A percentile compares a stretch with the other conserved stretches of the same genome.
Conservation (phyloP, 2,888 invertebrate species). For the Thecophora atra region DNA sequence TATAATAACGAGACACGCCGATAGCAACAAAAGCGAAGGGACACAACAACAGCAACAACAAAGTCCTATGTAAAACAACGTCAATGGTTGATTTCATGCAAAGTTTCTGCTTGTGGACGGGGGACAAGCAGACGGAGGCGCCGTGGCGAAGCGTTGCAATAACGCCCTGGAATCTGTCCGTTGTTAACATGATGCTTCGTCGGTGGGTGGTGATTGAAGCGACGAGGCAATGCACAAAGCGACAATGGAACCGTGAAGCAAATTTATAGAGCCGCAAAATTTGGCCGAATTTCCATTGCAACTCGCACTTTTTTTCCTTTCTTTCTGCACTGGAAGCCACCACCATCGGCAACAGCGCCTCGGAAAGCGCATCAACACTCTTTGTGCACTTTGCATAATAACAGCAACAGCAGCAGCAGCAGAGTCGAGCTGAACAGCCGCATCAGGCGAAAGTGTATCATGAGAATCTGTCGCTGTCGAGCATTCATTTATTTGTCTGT, state of each 20-base stretch:
- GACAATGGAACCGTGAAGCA: background rate
- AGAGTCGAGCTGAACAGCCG: background rate
- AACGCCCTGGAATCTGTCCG: no score
- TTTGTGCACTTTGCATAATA: slow-evolving; percentile 23
- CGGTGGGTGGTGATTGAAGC: background rate
- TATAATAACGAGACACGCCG: background rate
- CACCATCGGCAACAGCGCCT: no score
- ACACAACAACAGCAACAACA: background rate
- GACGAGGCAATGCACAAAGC: background rate
- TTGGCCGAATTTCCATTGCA: slow-evolving; percentile 11
- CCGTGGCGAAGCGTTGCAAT: no score
- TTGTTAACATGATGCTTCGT: no score
- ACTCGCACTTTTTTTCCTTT: background rate
- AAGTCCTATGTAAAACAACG: slow-evolving; percentile 3
- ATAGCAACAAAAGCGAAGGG: no score
- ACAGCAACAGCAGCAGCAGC: slow-evolving; percentile 16
- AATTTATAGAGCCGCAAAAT: slow-evolving; percentile 1
- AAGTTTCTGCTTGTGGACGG: background rate
- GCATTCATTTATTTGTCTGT: background rate
- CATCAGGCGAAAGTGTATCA: background rate
- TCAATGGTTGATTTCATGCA: background rate
- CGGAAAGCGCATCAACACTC: background rate
- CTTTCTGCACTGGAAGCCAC: background rate
- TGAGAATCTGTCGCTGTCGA: background rate
- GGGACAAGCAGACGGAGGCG: background rate